Percentiles rank a stretch among this genome's conserved stretches.
phyloP scores from a whole-genome alignment of 2,113 vertebrate species.

The Sorex araneus region DNA sequence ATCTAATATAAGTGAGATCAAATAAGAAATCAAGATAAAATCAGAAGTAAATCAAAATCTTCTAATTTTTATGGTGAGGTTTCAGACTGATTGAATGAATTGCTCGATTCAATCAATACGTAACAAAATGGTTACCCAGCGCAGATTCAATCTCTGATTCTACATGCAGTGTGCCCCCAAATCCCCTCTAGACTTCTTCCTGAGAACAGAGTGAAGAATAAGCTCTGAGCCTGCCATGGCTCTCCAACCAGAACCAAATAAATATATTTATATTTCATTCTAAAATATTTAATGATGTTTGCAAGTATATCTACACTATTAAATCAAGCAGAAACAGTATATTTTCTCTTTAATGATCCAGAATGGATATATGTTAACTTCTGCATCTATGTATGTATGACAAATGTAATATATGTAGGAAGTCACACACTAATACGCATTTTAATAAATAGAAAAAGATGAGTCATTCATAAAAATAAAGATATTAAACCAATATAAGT shows the following conservation, averaged over 20 bases:
- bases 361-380: not conserved
- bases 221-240: no score
- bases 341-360: not conserved
- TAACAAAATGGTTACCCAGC: not conserved
- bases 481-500: not conserved
- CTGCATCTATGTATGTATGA: not conserved
- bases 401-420: not conserved
- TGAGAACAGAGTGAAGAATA: no score
- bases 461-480: not conserved
- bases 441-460: conserved; percentile 11
- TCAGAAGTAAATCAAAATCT: not conserved
- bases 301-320: not conserved
- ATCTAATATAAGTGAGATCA: not conserved
- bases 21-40: no score
- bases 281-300: not conserved
- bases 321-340: not conserved
- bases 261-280: not conserved
- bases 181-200: no score
- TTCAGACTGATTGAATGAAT: not conserved
- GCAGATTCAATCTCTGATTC: no score
- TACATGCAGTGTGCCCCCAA: no score
- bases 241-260: not conserved
- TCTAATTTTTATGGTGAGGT: not conserved
- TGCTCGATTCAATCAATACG: not conserved
- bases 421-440: not conserved